Evolutionary conservation across 2,113 vertebrate genomes (phyloP), one percentile per base, ranked within the genome.

Genomic region (Mus spicilegus): DNA sequence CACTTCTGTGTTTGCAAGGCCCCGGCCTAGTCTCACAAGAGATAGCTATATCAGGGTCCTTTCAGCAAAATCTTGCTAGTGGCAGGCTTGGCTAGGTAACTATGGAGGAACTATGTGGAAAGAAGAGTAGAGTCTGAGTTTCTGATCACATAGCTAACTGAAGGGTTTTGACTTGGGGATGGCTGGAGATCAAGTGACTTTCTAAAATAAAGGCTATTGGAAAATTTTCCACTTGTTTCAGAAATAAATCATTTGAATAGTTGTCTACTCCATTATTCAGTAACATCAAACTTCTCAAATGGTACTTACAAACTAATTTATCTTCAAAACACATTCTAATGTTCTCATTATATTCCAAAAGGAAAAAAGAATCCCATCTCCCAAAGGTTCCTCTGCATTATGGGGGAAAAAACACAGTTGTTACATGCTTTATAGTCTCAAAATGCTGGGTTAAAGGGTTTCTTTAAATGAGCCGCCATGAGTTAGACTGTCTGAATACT

Each of bases 381-480:
- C 87, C 90, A 92, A 93, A 89, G 54, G 49, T 76, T 33, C 91
- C 75, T 92, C 30, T 95, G 36, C 77, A 94, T 95, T 93, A 93
- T 86, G 91, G 90, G 24, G n/a, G 8, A 5, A 42, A n/a, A 94
- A 88, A 56, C 61, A 6, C 93, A 95, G 58, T 92, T 93, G 58
- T 39, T 95, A 90, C 76, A 49, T 88, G 67, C 42, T 96, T 95
- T 97, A 95, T 95, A 93, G 95, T 95, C 91, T 94, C 51, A 73
- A 86, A 96, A 96, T 88, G 70, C 87, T 91, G 89, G 97, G 91
- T 97, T 97, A 97, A 90, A 63, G 12, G 80, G 42, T 96, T 97
- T 95, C 24, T 33, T 98, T 97, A 90, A 96, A 98, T 94, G 95
- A 98, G 95, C 95, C 98, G 97, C 97, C 97, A 94, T 97, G 98